Evolutionary conservation across 2,888 invertebrate genomes (phyloP), one percentile per base, ranked within the genome.

Genomic region (Vanessa cardui): DNA sequence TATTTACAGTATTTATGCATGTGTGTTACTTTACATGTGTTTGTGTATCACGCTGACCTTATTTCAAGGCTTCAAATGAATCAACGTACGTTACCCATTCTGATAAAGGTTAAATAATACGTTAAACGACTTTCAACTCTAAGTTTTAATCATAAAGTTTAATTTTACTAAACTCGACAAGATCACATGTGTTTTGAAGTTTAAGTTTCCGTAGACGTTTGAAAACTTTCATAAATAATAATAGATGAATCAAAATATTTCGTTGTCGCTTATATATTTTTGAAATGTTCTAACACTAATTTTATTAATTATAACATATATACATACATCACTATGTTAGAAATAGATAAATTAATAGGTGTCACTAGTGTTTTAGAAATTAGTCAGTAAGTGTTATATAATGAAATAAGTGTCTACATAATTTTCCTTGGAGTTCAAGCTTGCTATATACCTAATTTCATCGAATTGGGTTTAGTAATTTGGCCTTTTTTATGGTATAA

Each of bases 1-100:
- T 39, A 12, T 39, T 12, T 39, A 12, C 12, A 39, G 4, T 39
- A 12, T 39, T 39, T 39, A 39, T 12, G 9, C 7, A 20, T 49
- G 18, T 18, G 18, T 49, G 18, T 9, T 18, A 49, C 12, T 18
- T 18, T 20, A 49, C 20, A 18, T 20, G 20, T 20, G 49, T 54
- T 62, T 58, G 59, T 65, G 65, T 64, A 46, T 64, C 31, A 54
- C 54, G 47, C 21, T 77, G 77, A 77, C 78, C 76, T 73, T 75
- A 74, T 73, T 72, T 71, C 69, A 56, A 68, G 56, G 68, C 71
- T 69, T 69, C 60, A 66, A 63, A 67, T 72, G 72, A 73, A 76
- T 76, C 75, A 77, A 69, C 76, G 86, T 83, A 82, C 84, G 78
- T 83, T 85, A 84, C 86, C 85, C 75, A 85, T 80, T 85, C 72